phyloP scores from a whole-genome alignment of 2,113 vertebrate species.

The Antennarius striatus region DNA sequence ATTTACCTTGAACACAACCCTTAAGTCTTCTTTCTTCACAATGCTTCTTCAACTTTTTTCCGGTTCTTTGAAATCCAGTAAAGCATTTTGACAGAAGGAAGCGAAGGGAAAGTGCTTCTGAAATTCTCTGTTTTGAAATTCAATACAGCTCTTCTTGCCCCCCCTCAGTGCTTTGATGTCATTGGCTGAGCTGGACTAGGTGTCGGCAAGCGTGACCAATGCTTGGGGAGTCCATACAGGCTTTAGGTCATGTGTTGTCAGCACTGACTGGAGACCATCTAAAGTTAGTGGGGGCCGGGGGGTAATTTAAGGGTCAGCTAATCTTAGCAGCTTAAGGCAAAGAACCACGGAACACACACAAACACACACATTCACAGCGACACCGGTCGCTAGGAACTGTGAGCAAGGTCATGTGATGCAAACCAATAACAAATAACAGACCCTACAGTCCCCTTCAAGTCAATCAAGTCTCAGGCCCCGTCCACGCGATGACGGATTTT shows the following conservation, averaged over 20 bases:
- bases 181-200: conserved; percentile 55
- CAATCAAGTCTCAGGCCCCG: too few relatives aligned
- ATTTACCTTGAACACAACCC: conserved; percentile 52
- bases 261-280: conserved; percentile 28
- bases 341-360: too few relatives aligned
- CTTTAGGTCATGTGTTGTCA: conserved; percentile 53
- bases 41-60: conserved; percentile 13
- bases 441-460: too few relatives aligned
- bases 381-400: too few relatives aligned
- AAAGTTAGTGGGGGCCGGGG: conserved; percentile 54
- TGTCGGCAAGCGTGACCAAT: conserved; percentile 37
- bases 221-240: conserved; percentile 31
- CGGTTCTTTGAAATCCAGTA: conserved; percentile 14
- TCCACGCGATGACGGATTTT: too few relatives aligned
- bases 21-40: conserved; percentile 26
- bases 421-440: too few relatives aligned
- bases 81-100: conserved; percentile 1
- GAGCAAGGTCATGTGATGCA: too few relatives aligned
- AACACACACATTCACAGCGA: too few relatives aligned
- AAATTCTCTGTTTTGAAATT: conserved; percentile 52
- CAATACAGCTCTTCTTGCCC: conserved; percentile 22
- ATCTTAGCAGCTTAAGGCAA: conserved; percentile 1
- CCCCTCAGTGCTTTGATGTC: conserved; percentile 10
- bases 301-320: conserved; percentile 26
- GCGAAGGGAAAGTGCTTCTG: too few relatives aligned